Evolutionary conservation across 2,797 vertebrate genomes (phyloP), one percentile per base, ranked within the genome.

Genomic region (Gambusia yucatana): DNA sequence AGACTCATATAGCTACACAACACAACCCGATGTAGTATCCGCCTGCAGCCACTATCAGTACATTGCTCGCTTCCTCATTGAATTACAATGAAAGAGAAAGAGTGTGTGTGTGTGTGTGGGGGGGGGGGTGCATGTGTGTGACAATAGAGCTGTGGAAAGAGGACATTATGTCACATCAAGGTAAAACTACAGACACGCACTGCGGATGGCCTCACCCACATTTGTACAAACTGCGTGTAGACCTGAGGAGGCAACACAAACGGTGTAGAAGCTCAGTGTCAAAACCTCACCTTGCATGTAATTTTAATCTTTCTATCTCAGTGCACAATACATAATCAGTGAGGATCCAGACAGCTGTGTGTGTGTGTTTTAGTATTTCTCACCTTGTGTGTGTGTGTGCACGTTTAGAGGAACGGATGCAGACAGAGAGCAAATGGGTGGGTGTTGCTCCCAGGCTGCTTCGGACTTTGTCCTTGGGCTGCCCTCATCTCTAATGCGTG

Each of bases 391-490:
- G 82, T 79, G 85, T 48, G 81, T 74, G 77, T 77, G 69, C 69
- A 57, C 43, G 71, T 63, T 73, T 69, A 79, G 80, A 82, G 72
- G 69, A 85, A 84, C 77, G 28, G 75, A 84, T 88, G 83, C 82
- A 86, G 84, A 90, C 77, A 28, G 76, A 81, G 73, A 90, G 82
- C 77, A 84, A 92, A 88, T 13, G 82, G 88, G 85, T 90, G 87
- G 85, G 78, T 90, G 90, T 88, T 91, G 89, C 89, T 91, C 87
- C 89, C 89, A 89, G 89, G 87, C 91, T 90, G 86, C 86, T 77
- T 87, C 86, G 85, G 91, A 93, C 90, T 91, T 88, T 95, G 95
- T 95, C 95, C 95, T 96, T 96, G 95, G 88, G 89, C 90, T 95
- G 95, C 94, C 96, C 95, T 96, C 92, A 48, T 92, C 88, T 85